phyloP scores from a whole-genome alignment of 2,113 vertebrate species.

The Calyptomena viridis region DNA sequence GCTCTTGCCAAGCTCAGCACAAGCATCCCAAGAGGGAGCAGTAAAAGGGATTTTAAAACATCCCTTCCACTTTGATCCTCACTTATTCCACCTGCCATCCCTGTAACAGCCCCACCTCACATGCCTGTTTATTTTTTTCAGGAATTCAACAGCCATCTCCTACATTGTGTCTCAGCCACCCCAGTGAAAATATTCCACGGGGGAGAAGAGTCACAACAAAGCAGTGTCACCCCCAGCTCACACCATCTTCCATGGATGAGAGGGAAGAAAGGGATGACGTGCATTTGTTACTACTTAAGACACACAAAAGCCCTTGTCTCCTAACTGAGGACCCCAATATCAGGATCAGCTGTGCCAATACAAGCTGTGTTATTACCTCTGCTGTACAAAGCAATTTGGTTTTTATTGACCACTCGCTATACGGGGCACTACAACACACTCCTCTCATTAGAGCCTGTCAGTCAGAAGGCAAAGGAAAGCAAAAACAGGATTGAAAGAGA shows the following conservation, averaged over 20 bases:
- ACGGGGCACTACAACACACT: background rate
- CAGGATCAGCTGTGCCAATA: conserved; percentile 11
- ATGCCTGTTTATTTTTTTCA: background rate
- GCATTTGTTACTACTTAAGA: background rate
- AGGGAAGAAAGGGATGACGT: background rate
- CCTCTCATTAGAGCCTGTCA: conserved; percentile 45
- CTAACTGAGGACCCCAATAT: background rate
- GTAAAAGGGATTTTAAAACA: background rate
- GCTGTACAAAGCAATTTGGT: conserved; percentile 36
- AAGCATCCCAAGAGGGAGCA: background rate
- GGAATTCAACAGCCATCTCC: background rate
- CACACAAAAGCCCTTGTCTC: background rate
- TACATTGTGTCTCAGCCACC: background rate
- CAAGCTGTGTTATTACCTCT: conserved; percentile 24
- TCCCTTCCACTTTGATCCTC: background rate
- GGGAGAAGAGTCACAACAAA: background rate
- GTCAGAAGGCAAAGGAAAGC: conserved; percentile 10
- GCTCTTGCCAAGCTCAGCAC: background rate
- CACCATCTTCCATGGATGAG: background rate
- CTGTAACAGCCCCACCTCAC: background rate
- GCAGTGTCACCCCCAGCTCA: background rate
- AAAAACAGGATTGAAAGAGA: background rate
- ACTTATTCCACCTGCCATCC: background rate
- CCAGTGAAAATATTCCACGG: background rate
- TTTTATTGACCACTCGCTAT: conserved; percentile 27